Evolutionary conservation across 2,797 vertebrate species (phyloP).

Genomic region (Hafferia zeledoni): DNA sequence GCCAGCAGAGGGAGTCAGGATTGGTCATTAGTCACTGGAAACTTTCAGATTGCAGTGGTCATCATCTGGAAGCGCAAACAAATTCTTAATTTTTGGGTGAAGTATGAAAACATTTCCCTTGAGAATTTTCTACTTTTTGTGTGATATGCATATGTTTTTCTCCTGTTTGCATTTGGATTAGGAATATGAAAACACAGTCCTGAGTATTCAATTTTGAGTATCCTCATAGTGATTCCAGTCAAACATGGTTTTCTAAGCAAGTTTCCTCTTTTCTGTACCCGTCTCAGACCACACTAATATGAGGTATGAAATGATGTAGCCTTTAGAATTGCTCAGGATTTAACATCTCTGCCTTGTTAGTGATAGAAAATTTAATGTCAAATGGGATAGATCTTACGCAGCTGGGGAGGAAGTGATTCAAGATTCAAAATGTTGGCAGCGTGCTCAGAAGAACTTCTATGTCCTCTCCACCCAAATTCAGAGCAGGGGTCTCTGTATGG

Average conservation of each 20-base stretch:
- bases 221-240: not conserved
- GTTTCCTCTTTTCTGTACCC: not conserved
- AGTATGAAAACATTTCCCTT: not conserved
- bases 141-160: not conserved
- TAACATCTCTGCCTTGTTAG: not conserved
- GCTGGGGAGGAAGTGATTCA: not conserved
- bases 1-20: constrained; percentile 26
- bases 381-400: not conserved
- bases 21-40: not conserved
- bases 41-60: not conserved
- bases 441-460: not conserved
- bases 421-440: not conserved
- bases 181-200: not conserved
- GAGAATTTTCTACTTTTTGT: not conserved
- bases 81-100: not conserved
- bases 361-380: not conserved
- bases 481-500: not conserved
- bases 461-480: not conserved
- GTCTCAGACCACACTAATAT: not conserved
- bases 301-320: not conserved
- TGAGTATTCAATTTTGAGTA: not conserved
- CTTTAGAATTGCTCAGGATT: not conserved
- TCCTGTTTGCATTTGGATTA: not conserved
- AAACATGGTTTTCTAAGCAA: not conserved
- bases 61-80: not conserved